phyloP scores from a whole-genome alignment of 2,888 invertebrate genomes.

The Oscheius sp. region DNA sequence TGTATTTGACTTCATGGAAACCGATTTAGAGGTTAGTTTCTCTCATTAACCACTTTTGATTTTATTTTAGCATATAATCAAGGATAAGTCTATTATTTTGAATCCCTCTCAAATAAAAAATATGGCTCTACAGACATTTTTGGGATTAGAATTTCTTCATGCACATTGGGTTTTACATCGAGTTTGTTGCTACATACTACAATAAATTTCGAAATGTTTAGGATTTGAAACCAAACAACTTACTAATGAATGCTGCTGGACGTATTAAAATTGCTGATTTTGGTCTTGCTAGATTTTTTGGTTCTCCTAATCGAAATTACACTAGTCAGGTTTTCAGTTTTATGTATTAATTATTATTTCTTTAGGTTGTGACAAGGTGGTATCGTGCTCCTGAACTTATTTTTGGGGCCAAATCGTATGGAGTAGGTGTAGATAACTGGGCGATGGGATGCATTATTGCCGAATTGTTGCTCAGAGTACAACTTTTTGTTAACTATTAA shows the following conservation, averaged over 20 bases:
- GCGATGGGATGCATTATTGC: slow-evolving; percentile 97
- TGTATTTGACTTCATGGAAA: slow-evolving; percentile 99
- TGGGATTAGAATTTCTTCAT: slow-evolving; percentile 93
- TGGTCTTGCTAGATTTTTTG: slow-evolving; percentile 95
- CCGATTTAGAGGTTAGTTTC: slow-evolving; percentile 86
- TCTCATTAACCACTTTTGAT: slow-evolving; percentile 1
- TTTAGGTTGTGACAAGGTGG: slow-evolving; percentile 67
- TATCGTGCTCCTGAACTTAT: slow-evolving; percentile 82
- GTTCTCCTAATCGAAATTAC: slow-evolving; percentile 89
- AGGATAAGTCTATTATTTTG: slow-evolving; percentile 84
- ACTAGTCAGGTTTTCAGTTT: slow-evolving; percentile 81
- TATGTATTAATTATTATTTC: background rate
- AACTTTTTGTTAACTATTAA: background rate
- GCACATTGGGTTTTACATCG: slow-evolving; percentile 94
- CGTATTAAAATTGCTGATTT: slow-evolving; percentile 97
- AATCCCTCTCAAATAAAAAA: slow-evolving; percentile 92
- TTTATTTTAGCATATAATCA: slow-evolving; percentile 66
- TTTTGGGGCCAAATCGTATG: slow-evolving; percentile 93
- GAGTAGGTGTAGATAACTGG: slow-evolving; percentile 98
- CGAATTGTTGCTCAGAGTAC: slow-evolving; percentile 78
- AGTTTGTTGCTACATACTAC: slow-evolving; percentile 69
- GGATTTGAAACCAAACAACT: slow-evolving; percentile 98
- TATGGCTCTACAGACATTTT: slow-evolving; percentile 91
- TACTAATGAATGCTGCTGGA: slow-evolving; percentile 89
- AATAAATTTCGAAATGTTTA: slow-evolving; percentile 53